Base-by-base conservation (phyloP, 1,140 invertebrate genomes). In the Neodiprion pinetum region DNA sequence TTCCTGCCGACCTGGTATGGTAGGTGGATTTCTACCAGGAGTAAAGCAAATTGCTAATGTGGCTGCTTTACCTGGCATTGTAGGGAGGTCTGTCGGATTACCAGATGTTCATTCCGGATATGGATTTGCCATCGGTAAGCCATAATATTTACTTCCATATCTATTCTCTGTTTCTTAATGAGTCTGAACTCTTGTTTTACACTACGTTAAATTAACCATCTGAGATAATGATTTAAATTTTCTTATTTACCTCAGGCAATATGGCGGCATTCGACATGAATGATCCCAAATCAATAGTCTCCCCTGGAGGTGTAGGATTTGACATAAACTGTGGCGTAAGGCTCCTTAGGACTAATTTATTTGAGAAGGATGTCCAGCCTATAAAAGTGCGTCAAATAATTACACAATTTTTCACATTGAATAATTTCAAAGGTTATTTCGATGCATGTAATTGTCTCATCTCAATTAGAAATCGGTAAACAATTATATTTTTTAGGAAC, bases 21-120 rank as follows among this genome's bases (percentile, higher is more conserved):
- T 96, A 53, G 98, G 98, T 75, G 99, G 98, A 0, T 99, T 99
- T 89, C 90, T 99, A 72, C 99, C 99, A 0, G 98, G 98, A 40
- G 96, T 99, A 75, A 99, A 99, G 90, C 99, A 99, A 90, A 99
- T 99, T 81, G 98, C 97, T 0, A 99, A 99, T 93, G 99, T 99
- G 67, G 99, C 99, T 69, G 97, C 98, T 8, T 89, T 99, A 53
- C 98, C 99, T 69, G 99, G 98, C 4, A 99, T 99, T 80, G 98
- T 99, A 70, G 96, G 96, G 67, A 88, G 84, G 76, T 96, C 95
- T 9, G 91, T 96, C 65, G 99, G 99, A 48, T 89, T 99, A 14
- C 99, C 99, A 11, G 99, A 99, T 92, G 93, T 99, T 53, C 99
- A 99, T 90, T 99, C 98, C 28, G 99, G 98, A 61, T 99, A 99